phyloP scores from a whole-genome alignment of 2,113 vertebrate genomes.

The Cromileptes altivelis region DNA sequence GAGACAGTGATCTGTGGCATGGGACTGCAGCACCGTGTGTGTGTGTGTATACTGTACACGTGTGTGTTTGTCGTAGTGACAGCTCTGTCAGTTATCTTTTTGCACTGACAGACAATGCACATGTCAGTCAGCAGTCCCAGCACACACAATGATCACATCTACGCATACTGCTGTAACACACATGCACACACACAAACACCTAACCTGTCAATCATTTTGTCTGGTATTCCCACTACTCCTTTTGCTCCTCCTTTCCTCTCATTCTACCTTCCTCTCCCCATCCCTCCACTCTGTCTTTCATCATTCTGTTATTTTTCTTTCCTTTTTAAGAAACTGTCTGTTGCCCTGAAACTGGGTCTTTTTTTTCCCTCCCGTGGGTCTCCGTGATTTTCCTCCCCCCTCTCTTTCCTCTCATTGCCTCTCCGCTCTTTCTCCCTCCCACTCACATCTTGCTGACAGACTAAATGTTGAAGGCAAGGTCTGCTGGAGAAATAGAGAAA shows the following conservation, averaged over 20 bases:
- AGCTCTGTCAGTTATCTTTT: conserved; percentile 63
- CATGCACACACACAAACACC: conserved; percentile 36
- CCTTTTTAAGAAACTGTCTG: conserved; percentile 71
- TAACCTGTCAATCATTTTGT: conserved; percentile 65
- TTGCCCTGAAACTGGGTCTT: conserved; percentile 65
- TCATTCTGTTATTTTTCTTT: conserved; percentile 74
- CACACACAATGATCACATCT: conserved; percentile 51
- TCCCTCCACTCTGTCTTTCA: conserved; percentile 61
- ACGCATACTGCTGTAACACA: conserved; percentile 11
- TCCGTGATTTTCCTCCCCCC: background rate
- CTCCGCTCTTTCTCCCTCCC: conserved; percentile 53
- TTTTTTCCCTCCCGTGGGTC: conserved; percentile 60
- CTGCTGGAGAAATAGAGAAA: conserved; percentile 39
- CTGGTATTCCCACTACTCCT: conserved; percentile 65
- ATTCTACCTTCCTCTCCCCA: conserved; percentile 42
- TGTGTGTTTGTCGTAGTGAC: conserved; percentile 43
- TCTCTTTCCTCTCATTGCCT: conserved; percentile 35
- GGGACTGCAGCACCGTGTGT: conserved; percentile 29
- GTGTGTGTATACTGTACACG: background rate
- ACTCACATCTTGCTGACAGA: conserved; percentile 65
- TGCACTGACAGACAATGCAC: conserved; percentile 61
- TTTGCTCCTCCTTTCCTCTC: conserved; percentile 38
- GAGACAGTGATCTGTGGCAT: conserved; percentile 55
- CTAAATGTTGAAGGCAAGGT: conserved; percentile 65
- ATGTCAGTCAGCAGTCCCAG: conserved; percentile 56